These are phyloP conservation scores for Meandrusa payeni DNA, from an alignment of 2,888 invertebrate species.

Conservation along the genomic window DNA sequence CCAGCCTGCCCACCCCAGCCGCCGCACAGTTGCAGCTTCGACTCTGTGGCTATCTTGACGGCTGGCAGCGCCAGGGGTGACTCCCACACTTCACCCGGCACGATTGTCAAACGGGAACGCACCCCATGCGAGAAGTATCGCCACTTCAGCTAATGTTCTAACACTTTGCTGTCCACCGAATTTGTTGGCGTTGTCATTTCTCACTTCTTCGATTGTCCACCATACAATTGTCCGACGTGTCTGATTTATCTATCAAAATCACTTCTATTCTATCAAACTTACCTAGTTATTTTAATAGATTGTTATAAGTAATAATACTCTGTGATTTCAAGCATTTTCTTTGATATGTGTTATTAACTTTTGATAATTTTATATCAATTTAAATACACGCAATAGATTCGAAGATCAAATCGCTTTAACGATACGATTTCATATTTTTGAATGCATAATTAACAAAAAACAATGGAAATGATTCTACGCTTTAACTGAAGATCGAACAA, in stretches of 20 bases:
- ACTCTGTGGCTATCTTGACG: constrained; percentile 75
- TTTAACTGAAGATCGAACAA: not conserved
- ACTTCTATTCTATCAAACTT: no score
- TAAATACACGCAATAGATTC: not conserved
- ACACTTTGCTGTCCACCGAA: not conserved
- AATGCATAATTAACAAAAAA: no score
- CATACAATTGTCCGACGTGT: no score
- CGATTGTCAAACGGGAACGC: constrained; percentile 1
- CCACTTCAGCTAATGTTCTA: not conserved
- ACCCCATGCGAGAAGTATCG: constrained; percentile 6
- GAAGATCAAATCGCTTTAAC: not conserved
- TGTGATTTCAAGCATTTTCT: not conserved
- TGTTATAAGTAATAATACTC: not conserved
- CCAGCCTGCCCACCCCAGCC: constrained; percentile 68
- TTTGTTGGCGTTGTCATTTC: not conserved
- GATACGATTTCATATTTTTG: no score
- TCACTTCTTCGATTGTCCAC: no score
- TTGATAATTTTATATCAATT: not conserved
- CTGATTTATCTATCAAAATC: no score
- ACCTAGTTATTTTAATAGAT: no score
- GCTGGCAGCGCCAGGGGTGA: constrained; percentile 39
- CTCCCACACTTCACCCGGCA: constrained; percentile 26
- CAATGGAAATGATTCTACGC: not conserved
- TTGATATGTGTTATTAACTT: constrained; percentile 5
- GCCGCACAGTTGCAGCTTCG: constrained; percentile 71